phyloP scores from a whole-genome alignment of 1,140 invertebrate species.

The Conopomorpha cramerella region DNA sequence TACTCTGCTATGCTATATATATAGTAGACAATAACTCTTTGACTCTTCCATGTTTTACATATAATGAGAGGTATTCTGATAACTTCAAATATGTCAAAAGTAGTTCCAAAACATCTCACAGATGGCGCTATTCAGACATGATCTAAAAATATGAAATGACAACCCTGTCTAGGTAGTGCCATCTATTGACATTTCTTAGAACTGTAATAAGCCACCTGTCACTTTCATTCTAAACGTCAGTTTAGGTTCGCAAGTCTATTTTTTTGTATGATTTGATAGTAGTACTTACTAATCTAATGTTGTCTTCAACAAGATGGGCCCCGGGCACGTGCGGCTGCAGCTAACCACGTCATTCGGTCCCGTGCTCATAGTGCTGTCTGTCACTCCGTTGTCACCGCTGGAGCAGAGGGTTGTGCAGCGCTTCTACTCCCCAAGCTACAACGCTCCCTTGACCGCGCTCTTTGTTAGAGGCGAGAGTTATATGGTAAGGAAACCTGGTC shows the following conservation, averaged over 20 bases:
- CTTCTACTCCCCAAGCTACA: constrained; percentile 66
- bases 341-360: constrained; percentile 67
- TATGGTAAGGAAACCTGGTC: constrained; percentile 64
- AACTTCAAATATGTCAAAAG: no score
- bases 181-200: no score
- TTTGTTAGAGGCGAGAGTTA: constrained; percentile 73
- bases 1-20: no score
- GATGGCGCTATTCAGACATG: no score
- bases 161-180: no score
- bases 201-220: no score
- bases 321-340: constrained; percentile 74
- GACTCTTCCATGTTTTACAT: no score
- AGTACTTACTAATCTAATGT: not conserved
- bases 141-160: no score
- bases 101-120: no score
- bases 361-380: constrained; percentile 74
- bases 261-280: constrained; percentile 3
- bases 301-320: constrained; percentile 79
- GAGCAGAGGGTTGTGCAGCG: constrained; percentile 79
- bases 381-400: constrained; percentile 81
- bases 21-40: no score
- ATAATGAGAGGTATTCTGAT: no score
- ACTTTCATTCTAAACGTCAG: no score
- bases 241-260: constrained; percentile 23
- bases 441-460: constrained; percentile 70